Base-by-base conservation (phyloP, 2,113 vertebrate species). In the Atractosteus spatula region DNA sequence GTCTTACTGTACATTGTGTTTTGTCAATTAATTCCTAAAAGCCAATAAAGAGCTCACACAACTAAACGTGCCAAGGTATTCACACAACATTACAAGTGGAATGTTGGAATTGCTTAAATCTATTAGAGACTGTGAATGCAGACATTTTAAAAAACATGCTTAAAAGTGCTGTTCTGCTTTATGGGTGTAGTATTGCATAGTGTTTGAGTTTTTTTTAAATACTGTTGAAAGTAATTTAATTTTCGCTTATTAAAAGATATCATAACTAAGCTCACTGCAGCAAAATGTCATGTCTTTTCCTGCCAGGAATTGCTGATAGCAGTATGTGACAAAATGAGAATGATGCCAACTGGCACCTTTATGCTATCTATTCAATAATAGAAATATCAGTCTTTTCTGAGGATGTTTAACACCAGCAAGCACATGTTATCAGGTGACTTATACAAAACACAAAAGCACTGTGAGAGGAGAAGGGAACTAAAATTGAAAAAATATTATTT, bases 211-310 rank as follows among this genome's bases (percentile, higher is more conserved):
- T 29, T 29, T 29, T 29, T 29, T 29, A 29, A 29, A 29, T 29
- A 29, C 29, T 29, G 2, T 29, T 29, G 29, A 29, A 29, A 29
- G 29, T 29, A 29, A 29, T 29, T 29, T 29, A 29, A 29, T 29
- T 29, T 71, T 66, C 69, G 61, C 71, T 75, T 67, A 74, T 77
- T 82, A 77, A 81, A 78, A 85, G 78, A 66, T 69, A 62, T 70
- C 59, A 80, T 80, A 79, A 81, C 81, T 69, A 78, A 77, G 80
- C 76, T 45, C 70, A 51, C 63, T 78, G 75, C 77, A 56, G 67
- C 66, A 83, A 89, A 91, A 91, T 87, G 86, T 80, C 81, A 87
- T 69, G 75, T 76, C 70, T 78, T 71, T 74, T 62, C 54, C 76
- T 68, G 71, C 76, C 74, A 63, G 68, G 8, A 74, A 65, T 42